phyloP scores from a whole-genome alignment of 2,888 invertebrate genomes.

The Thymelicus lineola region DNA sequence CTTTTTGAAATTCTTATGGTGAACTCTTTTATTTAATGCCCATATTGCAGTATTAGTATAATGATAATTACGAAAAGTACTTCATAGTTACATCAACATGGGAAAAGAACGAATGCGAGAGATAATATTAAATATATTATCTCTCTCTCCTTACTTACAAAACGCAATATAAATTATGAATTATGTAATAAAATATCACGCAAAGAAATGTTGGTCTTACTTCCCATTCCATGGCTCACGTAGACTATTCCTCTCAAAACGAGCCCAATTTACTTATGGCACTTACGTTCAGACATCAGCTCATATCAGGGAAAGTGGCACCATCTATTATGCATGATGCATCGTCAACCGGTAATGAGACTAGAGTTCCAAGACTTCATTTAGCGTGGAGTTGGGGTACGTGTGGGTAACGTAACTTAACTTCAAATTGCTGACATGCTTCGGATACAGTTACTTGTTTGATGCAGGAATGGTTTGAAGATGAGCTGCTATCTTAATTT shows the following conservation, averaged over 20 bases:
- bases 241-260: slow-evolving; percentile 10
- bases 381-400: background rate
- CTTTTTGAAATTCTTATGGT: no score
- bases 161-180: no score
- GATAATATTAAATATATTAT: no score
- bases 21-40: no score
- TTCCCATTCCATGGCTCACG: slow-evolving; percentile 9
- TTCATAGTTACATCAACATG: no score
- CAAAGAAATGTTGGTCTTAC: background rate
- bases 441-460: background rate
- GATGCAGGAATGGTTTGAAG: background rate
- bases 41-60: no score
- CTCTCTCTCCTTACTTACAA: no score
- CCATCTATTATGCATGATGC: slow-evolving; percentile 36
- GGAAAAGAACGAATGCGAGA: no score
- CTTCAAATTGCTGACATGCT: slow-evolving; percentile 2
- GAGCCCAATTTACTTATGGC: slow-evolving; percentile 21
- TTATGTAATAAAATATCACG: background rate
- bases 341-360: slow-evolving; percentile 30
- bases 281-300: slow-evolving; percentile 28
- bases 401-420: slow-evolving; percentile 6
- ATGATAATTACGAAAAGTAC: no score
- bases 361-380: slow-evolving; percentile 26
- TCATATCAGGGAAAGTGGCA: slow-evolving; percentile 23
- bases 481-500: no score